Conservation (phyloP, 2,888 invertebrate species). For the Cephus pygmeus region DNA sequence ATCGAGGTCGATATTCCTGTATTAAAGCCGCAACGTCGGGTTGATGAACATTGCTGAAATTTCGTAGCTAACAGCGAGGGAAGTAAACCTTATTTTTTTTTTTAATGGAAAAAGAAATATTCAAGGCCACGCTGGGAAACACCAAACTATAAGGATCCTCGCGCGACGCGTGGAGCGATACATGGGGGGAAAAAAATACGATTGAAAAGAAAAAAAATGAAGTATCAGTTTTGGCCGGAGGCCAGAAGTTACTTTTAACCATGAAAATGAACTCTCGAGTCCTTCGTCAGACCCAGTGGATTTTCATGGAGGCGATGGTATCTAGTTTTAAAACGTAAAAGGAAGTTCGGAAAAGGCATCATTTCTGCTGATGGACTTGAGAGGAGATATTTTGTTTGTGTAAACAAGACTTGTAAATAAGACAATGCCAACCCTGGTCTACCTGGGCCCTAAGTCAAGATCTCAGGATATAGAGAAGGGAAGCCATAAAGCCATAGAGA, state of each 20-base stretch:
- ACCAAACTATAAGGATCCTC: background rate
- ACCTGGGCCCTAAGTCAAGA: background rate
- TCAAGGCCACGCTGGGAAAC: background rate
- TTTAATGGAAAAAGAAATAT: background rate
- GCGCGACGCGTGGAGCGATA: background rate
- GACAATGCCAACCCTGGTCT: background rate
- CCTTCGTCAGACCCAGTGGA: background rate
- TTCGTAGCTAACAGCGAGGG: background rate
- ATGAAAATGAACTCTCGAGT: background rate
- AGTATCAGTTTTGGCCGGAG: background rate
- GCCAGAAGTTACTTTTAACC: background rate
- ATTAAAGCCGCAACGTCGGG: background rate
- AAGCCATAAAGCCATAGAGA: slow-evolving; percentile 10
- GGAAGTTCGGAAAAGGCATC: background rate
- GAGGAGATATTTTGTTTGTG: background rate
- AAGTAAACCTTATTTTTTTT: background rate
- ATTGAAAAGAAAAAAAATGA: background rate
- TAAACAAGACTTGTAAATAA: background rate
- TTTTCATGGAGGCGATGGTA: background rate
- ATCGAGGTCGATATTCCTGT: background rate
- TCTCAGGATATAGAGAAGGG: slow-evolving; percentile 14
- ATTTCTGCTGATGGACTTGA: background rate
- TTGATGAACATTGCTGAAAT: background rate
- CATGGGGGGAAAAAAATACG: background rate
- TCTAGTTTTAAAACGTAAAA: background rate